A percentile compares a stretch with the other conserved stretches of the same genome.
Evolutionary conservation across 2,113 vertebrate species (phyloP).

Genomic region (Rhinopomastus cyanomelas): DNA sequence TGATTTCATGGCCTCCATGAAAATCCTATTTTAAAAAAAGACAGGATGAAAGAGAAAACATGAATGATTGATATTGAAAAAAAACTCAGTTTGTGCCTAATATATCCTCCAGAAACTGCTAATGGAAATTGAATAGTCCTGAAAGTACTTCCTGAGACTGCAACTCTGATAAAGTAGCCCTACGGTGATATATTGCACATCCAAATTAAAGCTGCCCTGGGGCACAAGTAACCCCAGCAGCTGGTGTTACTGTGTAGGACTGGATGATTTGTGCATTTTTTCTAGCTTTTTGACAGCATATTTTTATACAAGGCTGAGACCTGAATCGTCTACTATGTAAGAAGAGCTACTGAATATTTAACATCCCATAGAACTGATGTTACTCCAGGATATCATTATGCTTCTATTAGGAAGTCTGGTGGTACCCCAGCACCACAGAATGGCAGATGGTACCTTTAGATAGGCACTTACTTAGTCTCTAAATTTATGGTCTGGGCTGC

Average conservation of each 20-base stretch:
- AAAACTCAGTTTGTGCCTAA: constrained; percentile 58
- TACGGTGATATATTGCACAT: constrained; percentile 44
- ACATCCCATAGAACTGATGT: not conserved
- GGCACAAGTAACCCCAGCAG: constrained; percentile 24
- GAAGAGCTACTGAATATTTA: constrained; percentile 47
- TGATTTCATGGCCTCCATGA: constrained; percentile 43
- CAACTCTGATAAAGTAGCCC: constrained; percentile 53
- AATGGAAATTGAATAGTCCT: constrained; percentile 64
- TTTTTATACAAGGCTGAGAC: constrained; percentile 32
- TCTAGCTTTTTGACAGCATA: constrained; percentile 42
- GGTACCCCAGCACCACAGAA: not conserved
- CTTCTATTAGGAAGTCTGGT: not conserved
- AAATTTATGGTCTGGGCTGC: not conserved
- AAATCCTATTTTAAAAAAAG: constrained; percentile 64
- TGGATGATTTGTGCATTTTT: constrained; percentile 45
- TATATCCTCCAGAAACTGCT: constrained; percentile 62
- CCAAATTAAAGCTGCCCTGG: constrained; percentile 65
- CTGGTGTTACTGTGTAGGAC: constrained; percentile 37
- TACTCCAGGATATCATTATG: not conserved
- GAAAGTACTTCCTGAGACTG: constrained; percentile 63
- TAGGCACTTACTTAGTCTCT: not conserved
- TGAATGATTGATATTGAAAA: constrained; percentile 57
- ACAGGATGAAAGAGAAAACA: constrained; percentile 59
- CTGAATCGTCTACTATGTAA: not conserved
- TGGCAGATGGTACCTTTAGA: not conserved